These are phyloP conservation scores for Brachionus paranguensis DNA, from an alignment of 1,140 invertebrate genomes.

Conservation along the genomic window DNA sequence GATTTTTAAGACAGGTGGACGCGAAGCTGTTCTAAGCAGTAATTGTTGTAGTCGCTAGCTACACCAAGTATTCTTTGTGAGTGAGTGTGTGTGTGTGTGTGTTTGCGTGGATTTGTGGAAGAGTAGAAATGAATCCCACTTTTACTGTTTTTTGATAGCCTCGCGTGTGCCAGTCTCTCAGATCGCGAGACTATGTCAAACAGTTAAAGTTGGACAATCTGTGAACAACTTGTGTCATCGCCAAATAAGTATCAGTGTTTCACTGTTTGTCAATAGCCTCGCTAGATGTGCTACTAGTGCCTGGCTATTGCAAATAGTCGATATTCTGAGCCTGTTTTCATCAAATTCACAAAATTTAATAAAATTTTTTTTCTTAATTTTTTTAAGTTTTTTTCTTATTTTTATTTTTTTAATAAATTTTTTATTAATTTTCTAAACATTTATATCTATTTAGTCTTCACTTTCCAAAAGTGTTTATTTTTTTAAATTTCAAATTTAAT, in stretches of 20 bases:
- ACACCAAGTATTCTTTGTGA: neutral
- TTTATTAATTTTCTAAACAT: too few species aligned
- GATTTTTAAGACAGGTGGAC: neutral
- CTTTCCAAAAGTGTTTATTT: too few species aligned
- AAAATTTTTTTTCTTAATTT: too few species aligned
- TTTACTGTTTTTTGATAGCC: conserved; percentile 37
- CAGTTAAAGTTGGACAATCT: neutral
- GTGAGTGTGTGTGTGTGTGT: too few species aligned
- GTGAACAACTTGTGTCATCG: neutral
- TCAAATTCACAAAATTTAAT: neutral
- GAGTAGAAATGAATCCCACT: neutral
- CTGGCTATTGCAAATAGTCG: conserved; percentile 23
- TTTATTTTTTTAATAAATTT: neutral
- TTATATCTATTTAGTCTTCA: too few species aligned
- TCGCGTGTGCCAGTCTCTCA: neutral
- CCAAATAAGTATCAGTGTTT: neutral
- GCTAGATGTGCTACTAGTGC: neutral
- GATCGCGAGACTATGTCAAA: conserved; percentile 12
- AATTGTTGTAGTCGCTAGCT: neutral
- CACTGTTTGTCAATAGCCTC: conserved; percentile 38
- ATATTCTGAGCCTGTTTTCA: neutral
- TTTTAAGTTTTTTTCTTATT: too few species aligned
- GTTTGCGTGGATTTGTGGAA: too few species aligned
- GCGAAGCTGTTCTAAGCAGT: conserved; percentile 23
- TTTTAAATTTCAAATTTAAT: too few species aligned